These are phyloP conservation scores for Argopecten irradians DNA, from an alignment of 1,140 invertebrate species.

Conservation along the genomic window DNA sequence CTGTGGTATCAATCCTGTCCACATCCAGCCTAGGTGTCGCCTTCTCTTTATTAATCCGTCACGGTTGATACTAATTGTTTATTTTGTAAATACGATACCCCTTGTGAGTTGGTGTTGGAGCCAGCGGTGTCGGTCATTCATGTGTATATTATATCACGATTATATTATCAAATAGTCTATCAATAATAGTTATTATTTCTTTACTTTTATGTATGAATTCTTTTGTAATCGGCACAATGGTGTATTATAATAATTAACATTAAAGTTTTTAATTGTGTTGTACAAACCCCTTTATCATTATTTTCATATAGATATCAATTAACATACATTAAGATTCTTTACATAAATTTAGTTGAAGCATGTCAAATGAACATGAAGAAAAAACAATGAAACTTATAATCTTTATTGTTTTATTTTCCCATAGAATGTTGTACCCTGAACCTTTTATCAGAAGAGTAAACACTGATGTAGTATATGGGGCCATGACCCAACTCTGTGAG, in stretches of 20 bases:
- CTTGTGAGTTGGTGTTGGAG: constrained; percentile 6
- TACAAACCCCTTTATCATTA: not conserved
- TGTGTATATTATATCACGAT: not conserved
- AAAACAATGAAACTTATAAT: not conserved
- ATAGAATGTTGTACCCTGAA: not conserved
- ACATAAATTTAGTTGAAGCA: not conserved
- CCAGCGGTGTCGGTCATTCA: not conserved
- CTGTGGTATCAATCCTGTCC: not conserved
- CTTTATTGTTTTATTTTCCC: not conserved
- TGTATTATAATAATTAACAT: not conserved
- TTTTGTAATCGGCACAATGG: not conserved
- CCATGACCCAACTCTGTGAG: not conserved
- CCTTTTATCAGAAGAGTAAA: not conserved
- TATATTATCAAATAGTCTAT: not conserved
- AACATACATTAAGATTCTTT: constrained; percentile 17
- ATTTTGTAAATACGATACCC: not conserved
- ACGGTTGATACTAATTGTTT: constrained; percentile 10
- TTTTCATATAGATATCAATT: not conserved
- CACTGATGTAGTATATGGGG: not conserved
- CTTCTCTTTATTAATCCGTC: constrained; percentile 15
- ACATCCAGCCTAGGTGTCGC: not conserved
- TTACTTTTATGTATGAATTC: not conserved
- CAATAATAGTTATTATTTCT: not conserved
- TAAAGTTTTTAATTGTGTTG: not conserved
- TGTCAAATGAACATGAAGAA: not conserved